A percentile compares a stretch with the other conserved stretches of the same genome.
Conservation (phyloP, 92 coral and sea anemone genomes). For the Bergia puertoricense region DNA sequence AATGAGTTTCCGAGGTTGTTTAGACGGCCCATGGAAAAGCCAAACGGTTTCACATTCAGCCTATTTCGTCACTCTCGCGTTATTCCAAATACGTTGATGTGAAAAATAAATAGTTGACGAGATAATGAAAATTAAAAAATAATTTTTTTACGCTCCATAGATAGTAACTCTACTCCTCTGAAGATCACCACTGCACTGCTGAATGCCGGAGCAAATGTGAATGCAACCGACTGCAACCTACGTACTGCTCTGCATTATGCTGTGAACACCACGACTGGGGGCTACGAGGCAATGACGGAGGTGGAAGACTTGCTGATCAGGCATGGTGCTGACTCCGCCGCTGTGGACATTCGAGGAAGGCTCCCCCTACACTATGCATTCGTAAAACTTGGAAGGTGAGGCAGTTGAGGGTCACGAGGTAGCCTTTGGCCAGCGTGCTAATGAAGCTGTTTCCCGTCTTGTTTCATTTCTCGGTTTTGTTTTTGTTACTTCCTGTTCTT, state of each 20-base stretch:
- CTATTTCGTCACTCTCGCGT: no score
- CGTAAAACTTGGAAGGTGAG: constrained; percentile 63
- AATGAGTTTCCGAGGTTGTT: no score
- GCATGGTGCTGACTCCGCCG: constrained; percentile 69
- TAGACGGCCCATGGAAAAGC: no score
- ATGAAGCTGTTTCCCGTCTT: no score
- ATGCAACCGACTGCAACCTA: constrained; percentile 54
- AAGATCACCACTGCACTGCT: constrained; percentile 55
- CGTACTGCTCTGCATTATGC: constrained; percentile 81
- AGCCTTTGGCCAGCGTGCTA: no score
- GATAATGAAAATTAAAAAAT: no score
- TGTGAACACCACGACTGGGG: constrained; percentile 78
- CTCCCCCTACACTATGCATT: constrained; percentile 81
- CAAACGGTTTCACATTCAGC: no score
- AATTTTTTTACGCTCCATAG: background rate
- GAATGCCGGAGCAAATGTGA: constrained; percentile 78
- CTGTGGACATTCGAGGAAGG: constrained; percentile 64
- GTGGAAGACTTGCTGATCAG: constrained; percentile 72
- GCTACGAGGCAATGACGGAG: constrained; percentile 78
- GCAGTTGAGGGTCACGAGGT: no score
- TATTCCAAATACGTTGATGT: no score
- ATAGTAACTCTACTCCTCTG: constrained; percentile 41
- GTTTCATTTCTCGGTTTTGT: no score
- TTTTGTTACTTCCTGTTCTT: no score
- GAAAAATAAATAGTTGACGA: no score